Conservation (phyloP, 2,888 invertebrate species). For the Hydraecia micacea region DNA sequence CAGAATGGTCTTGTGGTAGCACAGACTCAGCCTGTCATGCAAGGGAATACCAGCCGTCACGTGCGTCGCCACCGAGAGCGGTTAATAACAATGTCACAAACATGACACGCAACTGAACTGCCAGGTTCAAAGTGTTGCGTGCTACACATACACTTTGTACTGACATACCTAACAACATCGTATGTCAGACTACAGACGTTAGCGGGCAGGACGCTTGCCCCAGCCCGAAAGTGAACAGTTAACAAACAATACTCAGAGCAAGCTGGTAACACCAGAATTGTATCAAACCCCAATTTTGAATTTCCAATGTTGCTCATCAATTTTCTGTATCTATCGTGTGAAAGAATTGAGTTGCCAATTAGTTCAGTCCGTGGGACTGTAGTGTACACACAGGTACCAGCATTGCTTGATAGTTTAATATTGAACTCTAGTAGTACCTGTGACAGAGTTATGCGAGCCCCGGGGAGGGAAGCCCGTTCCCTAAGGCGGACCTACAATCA, state of each 20-base stretch:
- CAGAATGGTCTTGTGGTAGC: conserved; percentile 27
- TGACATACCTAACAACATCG: conserved; percentile 13
- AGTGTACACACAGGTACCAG: conserved; percentile 63
- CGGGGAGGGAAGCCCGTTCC: conserved; percentile 67
- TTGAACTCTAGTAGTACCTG: conserved; percentile 67
- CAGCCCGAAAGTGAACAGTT: conserved; percentile 22
- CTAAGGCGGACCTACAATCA: conserved; percentile 72
- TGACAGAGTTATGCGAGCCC: conserved; percentile 68
- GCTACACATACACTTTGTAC: not conserved
- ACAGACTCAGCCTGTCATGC: conserved; percentile 44
- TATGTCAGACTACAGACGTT: conserved; percentile 28
- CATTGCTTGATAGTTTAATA: conserved; percentile 62
- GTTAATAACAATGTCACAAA: conserved; percentile 6
- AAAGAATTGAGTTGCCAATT: conserved; percentile 26
- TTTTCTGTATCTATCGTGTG: not conserved
- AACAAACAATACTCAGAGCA: conserved; percentile 44
- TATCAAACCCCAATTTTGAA: conserved; percentile 24
- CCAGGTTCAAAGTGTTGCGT: not conserved
- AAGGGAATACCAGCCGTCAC: conserved; percentile 30
- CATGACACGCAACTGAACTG: not conserved
- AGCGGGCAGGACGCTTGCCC: not conserved
- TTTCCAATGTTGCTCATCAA: not conserved
- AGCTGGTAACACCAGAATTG: conserved; percentile 51
- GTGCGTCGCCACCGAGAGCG: not conserved
- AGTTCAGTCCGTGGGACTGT: conserved; percentile 3